These are phyloP conservation scores for Drosophila pseudotakahashii DNA, from an alignment of 2,888 invertebrate genomes.

Conservation along the genomic window DNA sequence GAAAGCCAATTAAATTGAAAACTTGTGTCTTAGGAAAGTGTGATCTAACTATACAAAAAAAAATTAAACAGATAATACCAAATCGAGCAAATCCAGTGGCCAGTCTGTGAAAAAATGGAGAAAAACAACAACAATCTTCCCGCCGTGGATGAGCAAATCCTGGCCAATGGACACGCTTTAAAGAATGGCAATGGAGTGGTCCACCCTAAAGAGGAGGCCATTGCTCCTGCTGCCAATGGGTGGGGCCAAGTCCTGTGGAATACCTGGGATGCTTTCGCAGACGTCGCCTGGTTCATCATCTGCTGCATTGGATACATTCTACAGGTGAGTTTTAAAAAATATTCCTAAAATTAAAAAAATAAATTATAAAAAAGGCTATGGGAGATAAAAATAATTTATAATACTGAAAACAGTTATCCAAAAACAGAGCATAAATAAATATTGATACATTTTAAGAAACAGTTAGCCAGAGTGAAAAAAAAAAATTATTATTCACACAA, in stretches of 20 bases:
- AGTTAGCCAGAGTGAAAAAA: too few relatives aligned
- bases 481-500: too few relatives aligned
- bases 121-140: conserved; percentile 75
- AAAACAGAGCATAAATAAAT: too few relatives aligned
- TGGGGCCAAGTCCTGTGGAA: conserved; percentile 64
- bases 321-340: conserved; percentile 65
- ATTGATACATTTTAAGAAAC: too few relatives aligned
- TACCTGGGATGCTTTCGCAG: conserved; percentile 77
- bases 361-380: too few relatives aligned
- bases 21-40: conserved; percentile 33
- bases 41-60: conserved; percentile 16
- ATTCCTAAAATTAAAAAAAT: neutral
- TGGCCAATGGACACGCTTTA: conserved; percentile 33
- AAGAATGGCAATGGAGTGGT: conserved; percentile 53
- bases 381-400: too few relatives aligned
- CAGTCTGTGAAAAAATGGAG: conserved; percentile 61
- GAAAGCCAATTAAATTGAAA: conserved; percentile 29
- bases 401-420: too few relatives aligned
- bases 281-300: conserved; percentile 81
- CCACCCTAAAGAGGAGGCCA: neutral
- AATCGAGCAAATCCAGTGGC: conserved; percentile 28
- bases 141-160: conserved; percentile 31
- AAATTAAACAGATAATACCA: conserved; percentile 1
- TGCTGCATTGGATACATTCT: conserved; percentile 82
- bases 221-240: conserved; percentile 4